These are phyloP conservation scores for Dipodomys merriami DNA, from an alignment of 2,113 vertebrate genomes.

Conservation along the genomic window DNA sequence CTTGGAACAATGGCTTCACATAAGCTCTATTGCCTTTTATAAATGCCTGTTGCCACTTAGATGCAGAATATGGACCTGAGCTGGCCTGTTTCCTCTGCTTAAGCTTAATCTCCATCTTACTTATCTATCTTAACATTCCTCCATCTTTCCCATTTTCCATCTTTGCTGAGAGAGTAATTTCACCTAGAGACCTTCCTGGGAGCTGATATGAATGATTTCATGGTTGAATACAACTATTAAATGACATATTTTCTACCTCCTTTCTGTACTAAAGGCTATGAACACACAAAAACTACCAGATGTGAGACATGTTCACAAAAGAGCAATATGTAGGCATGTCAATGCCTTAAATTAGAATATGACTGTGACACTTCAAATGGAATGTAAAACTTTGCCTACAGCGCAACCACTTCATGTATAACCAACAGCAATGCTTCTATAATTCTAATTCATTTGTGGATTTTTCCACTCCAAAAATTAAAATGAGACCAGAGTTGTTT, in stretches of 20 bases:
- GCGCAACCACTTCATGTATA: neutral
- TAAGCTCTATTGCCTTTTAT: neutral
- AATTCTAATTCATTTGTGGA: conserved; percentile 3
- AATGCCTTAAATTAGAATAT: neutral
- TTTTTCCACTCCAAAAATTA: neutral
- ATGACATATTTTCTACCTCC: neutral
- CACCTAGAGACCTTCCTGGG: neutral
- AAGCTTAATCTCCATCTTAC: neutral
- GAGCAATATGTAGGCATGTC: neutral
- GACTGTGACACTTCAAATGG: neutral
- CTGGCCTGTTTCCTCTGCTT: neutral
- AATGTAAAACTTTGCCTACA: neutral
- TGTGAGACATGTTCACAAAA: neutral
- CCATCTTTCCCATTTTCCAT: neutral
- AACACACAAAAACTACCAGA: neutral
- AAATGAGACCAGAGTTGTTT: conserved; percentile 32
- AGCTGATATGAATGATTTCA: neutral
- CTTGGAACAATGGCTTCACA: neutral
- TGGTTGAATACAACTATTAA: neutral
- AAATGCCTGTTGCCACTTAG: neutral
- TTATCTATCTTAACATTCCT: neutral
- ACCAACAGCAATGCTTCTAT: neutral
- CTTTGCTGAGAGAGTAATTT: neutral
- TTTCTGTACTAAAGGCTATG: conserved; percentile 11
- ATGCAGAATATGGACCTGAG: neutral